Conservation (phyloP, 2,888 invertebrate species). For the Azorinus chamasolen region DNA sequence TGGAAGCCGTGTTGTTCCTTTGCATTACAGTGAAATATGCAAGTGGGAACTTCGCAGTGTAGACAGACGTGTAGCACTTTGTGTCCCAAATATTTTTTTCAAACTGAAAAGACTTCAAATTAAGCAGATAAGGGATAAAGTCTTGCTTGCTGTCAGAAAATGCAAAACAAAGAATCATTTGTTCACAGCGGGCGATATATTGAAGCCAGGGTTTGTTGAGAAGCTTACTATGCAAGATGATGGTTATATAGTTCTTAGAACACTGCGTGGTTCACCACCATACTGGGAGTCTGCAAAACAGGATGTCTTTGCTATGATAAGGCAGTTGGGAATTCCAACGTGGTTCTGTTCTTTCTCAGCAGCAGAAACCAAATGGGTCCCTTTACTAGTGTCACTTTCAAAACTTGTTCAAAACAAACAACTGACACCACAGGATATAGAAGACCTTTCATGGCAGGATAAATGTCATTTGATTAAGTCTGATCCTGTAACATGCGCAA, state of each 20-base stretch:
- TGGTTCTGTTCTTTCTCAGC: too few species aligned
- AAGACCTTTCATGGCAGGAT: conserved; percentile 50
- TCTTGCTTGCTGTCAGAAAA: conserved; percentile 30
- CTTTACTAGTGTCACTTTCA: conserved; percentile 15
- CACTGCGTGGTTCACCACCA: conserved; percentile 40
- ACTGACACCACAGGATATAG: conserved; percentile 20
- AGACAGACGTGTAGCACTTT: conserved; percentile 33
- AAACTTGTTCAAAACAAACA: conserved; percentile 35
- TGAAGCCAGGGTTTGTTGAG: conserved; percentile 31
- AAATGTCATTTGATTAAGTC: conserved; percentile 58
- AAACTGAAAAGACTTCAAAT: too few species aligned
- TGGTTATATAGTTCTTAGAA: conserved; percentile 34
- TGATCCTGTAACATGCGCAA: conserved; percentile 72
- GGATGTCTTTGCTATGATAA: conserved; percentile 50
- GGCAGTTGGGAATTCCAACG: too few species aligned
- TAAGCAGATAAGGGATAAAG: conserved; percentile 42
- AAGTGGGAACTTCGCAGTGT: conserved; percentile 43
- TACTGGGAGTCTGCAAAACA: conserved; percentile 43
- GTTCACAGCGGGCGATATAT: conserved; percentile 37
- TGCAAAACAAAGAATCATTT: conserved; percentile 28
- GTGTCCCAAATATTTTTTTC: conserved; percentile 35
- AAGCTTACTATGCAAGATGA: conserved; percentile 38
- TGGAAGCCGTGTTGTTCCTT: conserved; percentile 19
- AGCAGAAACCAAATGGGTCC: conserved; percentile 44
- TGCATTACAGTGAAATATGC: conserved; percentile 34